A percentile compares a stretch with the other conserved stretches of the same genome.
phyloP scores from a whole-genome alignment of 1,140 invertebrate genomes.

The Macrocentrus cingulum region DNA sequence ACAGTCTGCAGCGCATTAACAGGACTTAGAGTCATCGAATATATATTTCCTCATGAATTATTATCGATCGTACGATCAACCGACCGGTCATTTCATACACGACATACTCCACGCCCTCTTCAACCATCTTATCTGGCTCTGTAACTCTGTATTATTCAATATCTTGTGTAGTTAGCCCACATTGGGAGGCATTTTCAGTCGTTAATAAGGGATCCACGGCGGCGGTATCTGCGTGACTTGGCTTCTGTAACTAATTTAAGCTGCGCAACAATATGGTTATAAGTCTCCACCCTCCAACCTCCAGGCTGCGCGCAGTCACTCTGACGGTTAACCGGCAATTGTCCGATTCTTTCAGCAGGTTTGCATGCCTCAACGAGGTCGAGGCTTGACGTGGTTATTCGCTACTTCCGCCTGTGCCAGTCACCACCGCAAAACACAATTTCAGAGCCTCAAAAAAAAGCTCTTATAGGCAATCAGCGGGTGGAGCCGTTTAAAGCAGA shows the following conservation, averaged over 20 bases:
- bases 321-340: constrained; percentile 1
- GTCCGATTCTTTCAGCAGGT: constrained; percentile 11
- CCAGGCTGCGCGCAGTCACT: background rate
- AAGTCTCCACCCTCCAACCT: background rate
- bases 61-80: constrained; percentile 29
- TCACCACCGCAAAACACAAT: constrained; percentile 21
- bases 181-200: background rate
- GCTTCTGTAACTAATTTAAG: background rate
- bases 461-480: constrained; percentile 23
- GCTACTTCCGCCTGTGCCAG: constrained; percentile 24
- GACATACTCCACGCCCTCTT: background rate
- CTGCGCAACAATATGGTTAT: background rate
- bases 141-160: constrained; percentile 9
- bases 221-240: constrained; percentile 9
- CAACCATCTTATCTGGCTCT: background rate
- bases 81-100: constrained; percentile 13
- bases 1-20: constrained; percentile 28
- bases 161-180: background rate
- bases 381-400: constrained; percentile 13
- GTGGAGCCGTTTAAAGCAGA: constrained; percentile 17
- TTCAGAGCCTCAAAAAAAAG: too few relatives aligned
- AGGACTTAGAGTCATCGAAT: constrained; percentile 28
- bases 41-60: constrained; percentile 21
- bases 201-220: background rate
- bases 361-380: constrained; percentile 20